Evolutionary conservation across 2,113 vertebrate species (phyloP), one percentile per base, ranked within the genome.

Genomic region (Poeciliopsis prolifica): DNA sequence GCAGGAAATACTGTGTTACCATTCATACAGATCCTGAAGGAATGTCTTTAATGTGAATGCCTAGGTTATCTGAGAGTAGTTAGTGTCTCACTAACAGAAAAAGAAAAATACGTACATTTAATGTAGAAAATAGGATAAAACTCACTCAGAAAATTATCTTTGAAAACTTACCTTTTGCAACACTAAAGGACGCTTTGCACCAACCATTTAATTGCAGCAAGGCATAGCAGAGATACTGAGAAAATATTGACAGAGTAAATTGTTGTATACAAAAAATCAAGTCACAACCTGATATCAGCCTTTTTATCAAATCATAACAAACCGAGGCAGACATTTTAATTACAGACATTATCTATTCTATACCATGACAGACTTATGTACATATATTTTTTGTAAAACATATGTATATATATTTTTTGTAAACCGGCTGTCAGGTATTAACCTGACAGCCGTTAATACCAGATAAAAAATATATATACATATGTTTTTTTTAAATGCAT

Each of bases 331-430:
- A 19, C 15, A 85, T 69, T 85, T 67, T 62, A 88, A 87, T 91
- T 85, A 86, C 40, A 90, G 88, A 79, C 77, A 51, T 17, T 51
- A 70, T n/a, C n/a, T n/a, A n/a, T n/a, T 80, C 74, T 35, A 82
- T 77, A 84, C 86, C 86, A 90, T 84, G 44, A 89, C 28, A 70
- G 79, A 73, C 60, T 75, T 37, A 2, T n/a, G n/a, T n/a, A n/a
- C n/a, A n/a, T n/a, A n/a, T n/a, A n/a, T n/a, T n/a, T n/a, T n/a
- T n/a, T n/a, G n/a, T n/a, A n/a, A n/a, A n/a, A n/a, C n/a, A n/a
- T n/a, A n/a, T n/a, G n/a, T n/a, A n/a, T n/a, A n/a, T n/a, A n/a
- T n/a, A n/a, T n/a, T n/a, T n/a, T n/a, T n/a, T n/a, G n/a, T n/a
- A n/a, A n/a, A n/a, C n/a, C n/a, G n/a, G n/a, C n/a, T n/a, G n/a